A percentile compares a stretch with the other conserved stretches of the same genome.
phyloP scores from a whole-genome alignment of 2,113 vertebrate genomes.

The Hemibagrus wyckioides region DNA sequence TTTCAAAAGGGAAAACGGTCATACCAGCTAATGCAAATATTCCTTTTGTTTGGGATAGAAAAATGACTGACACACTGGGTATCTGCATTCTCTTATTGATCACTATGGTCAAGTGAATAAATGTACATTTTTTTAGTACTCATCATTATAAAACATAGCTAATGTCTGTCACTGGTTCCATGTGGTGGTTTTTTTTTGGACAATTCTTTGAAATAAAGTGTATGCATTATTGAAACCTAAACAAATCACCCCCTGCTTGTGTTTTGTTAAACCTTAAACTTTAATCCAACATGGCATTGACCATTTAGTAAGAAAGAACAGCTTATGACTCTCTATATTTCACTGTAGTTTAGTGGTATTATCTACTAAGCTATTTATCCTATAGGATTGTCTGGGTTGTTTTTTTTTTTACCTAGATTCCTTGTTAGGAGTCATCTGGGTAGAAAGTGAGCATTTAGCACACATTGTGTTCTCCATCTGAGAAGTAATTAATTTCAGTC shows the following conservation, averaged over 20 bases:
- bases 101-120: not conserved
- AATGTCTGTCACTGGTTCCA: no score
- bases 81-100: not conserved
- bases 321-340: not conserved
- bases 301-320: not conserved
- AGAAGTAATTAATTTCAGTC: constrained; percentile 50
- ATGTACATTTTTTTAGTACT: not conserved
- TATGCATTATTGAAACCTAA: not conserved
- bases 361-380: not conserved
- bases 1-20: not conserved
- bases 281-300: not conserved
- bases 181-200: no score
- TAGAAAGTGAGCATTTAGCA: constrained; percentile 31
- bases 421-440: constrained; percentile 33
- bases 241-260: not conserved
- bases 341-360: not conserved
- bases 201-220: not conserved
- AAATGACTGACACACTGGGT: no score
- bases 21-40: not conserved
- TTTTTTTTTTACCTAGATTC: constrained; percentile 5
- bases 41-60: not conserved
- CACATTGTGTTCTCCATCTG: constrained; percentile 33
- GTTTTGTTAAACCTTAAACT: not conserved
- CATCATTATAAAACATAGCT: not conserved
- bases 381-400: not conserved